These are phyloP conservation scores for Selenia dentaria DNA, from an alignment of 2,888 invertebrate species.

Conservation along the genomic window DNA sequence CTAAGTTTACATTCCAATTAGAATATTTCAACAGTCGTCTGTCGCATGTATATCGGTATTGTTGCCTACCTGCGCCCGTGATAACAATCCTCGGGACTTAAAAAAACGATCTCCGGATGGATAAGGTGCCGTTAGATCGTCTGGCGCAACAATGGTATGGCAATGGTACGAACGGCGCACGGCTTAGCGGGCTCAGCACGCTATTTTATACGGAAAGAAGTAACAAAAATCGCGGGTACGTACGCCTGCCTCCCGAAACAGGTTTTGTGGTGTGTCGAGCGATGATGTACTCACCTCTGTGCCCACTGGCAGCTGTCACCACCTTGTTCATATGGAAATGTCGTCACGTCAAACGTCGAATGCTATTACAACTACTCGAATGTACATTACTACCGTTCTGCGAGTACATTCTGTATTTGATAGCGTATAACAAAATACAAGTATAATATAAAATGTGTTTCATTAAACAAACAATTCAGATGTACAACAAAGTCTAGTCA, in stretches of 20 bases:
- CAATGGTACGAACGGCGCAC: conserved; percentile 31
- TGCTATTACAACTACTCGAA: conserved; percentile 14
- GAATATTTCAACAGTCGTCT: conserved; percentile 22
- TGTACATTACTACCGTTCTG: background rate
- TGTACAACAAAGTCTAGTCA: conserved; percentile 10
- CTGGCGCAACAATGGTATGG: conserved; percentile 68
- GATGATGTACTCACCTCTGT: conserved; percentile 48
- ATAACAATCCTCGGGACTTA: conserved; percentile 61
- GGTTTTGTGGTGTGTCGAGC: conserved; percentile 63
- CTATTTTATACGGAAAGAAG: conserved; percentile 45
- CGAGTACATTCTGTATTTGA: background rate
- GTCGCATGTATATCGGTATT: conserved; percentile 25
- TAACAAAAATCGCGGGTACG: conserved; percentile 63
- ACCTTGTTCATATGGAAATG: conserved; percentile 28
- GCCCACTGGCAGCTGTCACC: conserved; percentile 56
- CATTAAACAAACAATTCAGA: background rate
- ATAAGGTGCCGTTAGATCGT: conserved; percentile 78
- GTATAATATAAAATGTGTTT: too few species aligned
- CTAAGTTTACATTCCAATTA: conserved; percentile 24
- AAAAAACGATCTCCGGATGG: conserved; percentile 69
- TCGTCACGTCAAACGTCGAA: conserved; percentile 22
- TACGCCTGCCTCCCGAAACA: conserved; percentile 57
- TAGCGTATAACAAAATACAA: background rate
- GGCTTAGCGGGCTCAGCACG: conserved; percentile 66
- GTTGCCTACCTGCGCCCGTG: conserved; percentile 51